Evolutionary conservation across 2,113 vertebrate species (phyloP), one percentile per base, ranked within the genome.

Genomic region (Eulemur macaco): DNA sequence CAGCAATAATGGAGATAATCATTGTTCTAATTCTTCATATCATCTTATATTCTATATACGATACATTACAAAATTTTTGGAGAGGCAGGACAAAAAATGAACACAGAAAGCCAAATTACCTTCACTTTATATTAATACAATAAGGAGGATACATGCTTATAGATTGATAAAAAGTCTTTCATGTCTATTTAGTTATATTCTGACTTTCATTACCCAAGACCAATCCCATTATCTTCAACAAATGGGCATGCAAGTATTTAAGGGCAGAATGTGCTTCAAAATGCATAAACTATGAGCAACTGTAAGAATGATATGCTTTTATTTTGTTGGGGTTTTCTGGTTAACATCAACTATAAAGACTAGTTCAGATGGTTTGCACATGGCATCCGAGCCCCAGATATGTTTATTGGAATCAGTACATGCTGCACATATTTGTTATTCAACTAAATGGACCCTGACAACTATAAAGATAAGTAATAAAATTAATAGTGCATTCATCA

Each of bases 11-110:
- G 71, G 95, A 81, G 88, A 92, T 97, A 97, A 98, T 98, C 98
- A 98, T 71, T 98, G 64, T 96, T 98, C 92, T 96, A 85, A 97
- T 97, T 95, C 92, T 98, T 98, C 80, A 96, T 96, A 97, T 95
- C 89, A 80, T 90, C 64, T 98, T 98, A 94, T 96, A 96, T 17
- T 97, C 63, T 95, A 84, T 0, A 47, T 89, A 95, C 18, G 88
- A 60, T n/a, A 74, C 8, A 98, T 94, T 89, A 54, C 73, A 96
- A 98, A 97, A n/a, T 81, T 89, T 73, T 92, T 98, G 96, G 96
- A 97, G 97, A 96, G 95, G 66, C 12, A 0, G 84, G 92, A 98
- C 95, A 97, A 93, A 87, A 98, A 95, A 34, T 47, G 73, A 94
- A 81, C 56, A 89, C 78, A 95, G 54, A 94, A 98, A 98, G 91